These are phyloP conservation scores for Ferrisia virgata DNA, from an alignment of 2,888 invertebrate species.

Conservation along the genomic window DNA sequence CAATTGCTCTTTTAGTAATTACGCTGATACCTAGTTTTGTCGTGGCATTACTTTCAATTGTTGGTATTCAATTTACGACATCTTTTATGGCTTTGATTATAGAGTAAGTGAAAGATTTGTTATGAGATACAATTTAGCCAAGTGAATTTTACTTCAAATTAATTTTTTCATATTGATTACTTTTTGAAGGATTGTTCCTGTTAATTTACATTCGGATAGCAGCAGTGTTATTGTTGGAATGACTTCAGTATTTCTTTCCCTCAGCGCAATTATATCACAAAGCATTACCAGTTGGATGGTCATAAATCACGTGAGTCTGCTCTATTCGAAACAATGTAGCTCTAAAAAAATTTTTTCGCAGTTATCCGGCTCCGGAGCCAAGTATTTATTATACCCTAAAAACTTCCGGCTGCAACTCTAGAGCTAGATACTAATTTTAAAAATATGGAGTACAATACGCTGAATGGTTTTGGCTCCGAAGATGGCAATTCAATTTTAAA, in stretches of 20 bases:
- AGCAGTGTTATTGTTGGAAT: background rate
- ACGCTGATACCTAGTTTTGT: background rate
- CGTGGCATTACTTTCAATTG: background rate
- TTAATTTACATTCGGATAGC: background rate
- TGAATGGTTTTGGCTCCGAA: no score
- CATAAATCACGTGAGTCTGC: conserved; percentile 6
- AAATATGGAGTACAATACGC: no score
- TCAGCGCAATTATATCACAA: background rate
- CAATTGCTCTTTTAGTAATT: background rate
- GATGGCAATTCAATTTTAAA: no score
- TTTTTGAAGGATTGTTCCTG: background rate
- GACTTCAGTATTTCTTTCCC: background rate
- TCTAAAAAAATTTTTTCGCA: no score
- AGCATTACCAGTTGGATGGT: background rate
- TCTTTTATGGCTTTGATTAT: background rate
- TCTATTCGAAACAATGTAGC: background rate
- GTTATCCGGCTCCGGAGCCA: no score
- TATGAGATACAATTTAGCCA: no score
- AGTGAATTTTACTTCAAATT: no score
- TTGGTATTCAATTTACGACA: background rate
- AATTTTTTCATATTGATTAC: no score
- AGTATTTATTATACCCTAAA: no score
- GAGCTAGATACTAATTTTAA: no score
- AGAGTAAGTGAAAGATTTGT: background rate
- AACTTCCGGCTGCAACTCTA: no score